Evolutionary conservation across 2,888 invertebrate genomes (phyloP).

Genomic region (Luffia ferchaultella): DNA sequence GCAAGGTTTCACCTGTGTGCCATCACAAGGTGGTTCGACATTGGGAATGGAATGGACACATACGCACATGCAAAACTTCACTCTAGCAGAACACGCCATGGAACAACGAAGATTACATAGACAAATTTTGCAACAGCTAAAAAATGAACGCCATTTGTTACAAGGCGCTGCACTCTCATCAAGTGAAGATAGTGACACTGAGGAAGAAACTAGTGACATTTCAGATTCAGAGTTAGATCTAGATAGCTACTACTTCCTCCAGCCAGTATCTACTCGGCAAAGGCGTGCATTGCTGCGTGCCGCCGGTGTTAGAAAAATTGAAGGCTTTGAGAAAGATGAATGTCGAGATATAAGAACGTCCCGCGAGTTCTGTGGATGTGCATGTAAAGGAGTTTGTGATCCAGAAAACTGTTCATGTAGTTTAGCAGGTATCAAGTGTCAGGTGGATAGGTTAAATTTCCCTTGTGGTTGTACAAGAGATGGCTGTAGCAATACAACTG

Average conservation of each 20-base stretch:
- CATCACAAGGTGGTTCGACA: conserved; percentile 90
- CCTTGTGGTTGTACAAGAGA: conserved; percentile 97
- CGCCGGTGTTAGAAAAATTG: conserved; percentile 95
- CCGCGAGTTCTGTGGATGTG: conserved; percentile 93
- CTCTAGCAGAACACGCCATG: conserved; percentile 86
- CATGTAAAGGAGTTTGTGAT: conserved; percentile 92
- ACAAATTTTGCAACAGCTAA: conserved; percentile 77
- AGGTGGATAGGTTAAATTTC: conserved; percentile 95
- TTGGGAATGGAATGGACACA: conserved; percentile 89
- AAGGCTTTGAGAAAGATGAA: conserved; percentile 91
- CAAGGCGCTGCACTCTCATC: conserved; percentile 70
- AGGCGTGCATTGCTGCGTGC: conserved; percentile 86
- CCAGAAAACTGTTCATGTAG: conserved; percentile 96
- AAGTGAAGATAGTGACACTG: conserved; percentile 85
- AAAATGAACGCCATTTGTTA: conserved; percentile 71
- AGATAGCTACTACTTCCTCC: conserved; percentile 88
- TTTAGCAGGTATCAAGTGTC: conserved; percentile 95
- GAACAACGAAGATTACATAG: conserved; percentile 89
- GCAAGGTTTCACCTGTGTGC: conserved; percentile 92
- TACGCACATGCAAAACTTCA: conserved; percentile 77
- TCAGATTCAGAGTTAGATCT: conserved; percentile 86
- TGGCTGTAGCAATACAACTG: conserved; percentile 91
- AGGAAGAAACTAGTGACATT: conserved; percentile 83
- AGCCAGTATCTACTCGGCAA: conserved; percentile 93
- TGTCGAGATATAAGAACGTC: conserved; percentile 92